These are phyloP conservation scores for Lates calcarifer DNA, from an alignment of 2,113 vertebrate species.

Conservation along the genomic window DNA sequence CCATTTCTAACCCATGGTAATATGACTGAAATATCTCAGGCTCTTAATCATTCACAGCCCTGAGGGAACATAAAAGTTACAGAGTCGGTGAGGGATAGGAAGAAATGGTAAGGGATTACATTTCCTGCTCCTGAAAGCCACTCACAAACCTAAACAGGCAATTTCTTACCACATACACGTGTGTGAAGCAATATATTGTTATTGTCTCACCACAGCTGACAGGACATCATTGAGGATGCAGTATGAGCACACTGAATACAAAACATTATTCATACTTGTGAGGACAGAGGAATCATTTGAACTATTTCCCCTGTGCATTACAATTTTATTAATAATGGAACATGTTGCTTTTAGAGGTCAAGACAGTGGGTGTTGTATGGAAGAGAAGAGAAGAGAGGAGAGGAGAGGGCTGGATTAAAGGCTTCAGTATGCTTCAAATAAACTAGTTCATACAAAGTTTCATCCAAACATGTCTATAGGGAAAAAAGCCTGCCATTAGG, in stretches of 20 bases:
- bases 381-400: not conserved
- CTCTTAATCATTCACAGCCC: conserved; percentile 38
- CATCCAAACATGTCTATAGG: not conserved
- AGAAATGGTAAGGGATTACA: not conserved
- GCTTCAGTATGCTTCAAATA: not conserved
- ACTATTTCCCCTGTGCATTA: not conserved
- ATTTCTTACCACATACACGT: not conserved
- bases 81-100: not conserved
- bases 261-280: conserved; percentile 23
- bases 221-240: conserved; percentile 20
- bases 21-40: conserved; percentile 39
- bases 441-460: not conserved
- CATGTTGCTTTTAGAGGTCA: not conserved
- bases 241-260: conserved; percentile 13
- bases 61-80: conserved; percentile 16
- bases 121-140: not conserved
- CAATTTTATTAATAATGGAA: conserved; percentile 17
- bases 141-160: not conserved
- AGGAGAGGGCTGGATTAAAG: not conserved
- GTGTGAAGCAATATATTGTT: not conserved
- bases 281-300: conserved; percentile 2
- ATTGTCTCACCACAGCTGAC: conserved; percentile 13
- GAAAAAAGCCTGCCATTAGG: not conserved
- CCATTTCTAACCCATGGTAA: conserved; percentile 40
- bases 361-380: not conserved